These are phyloP conservation scores for Daboia siamensis DNA, from an alignment of 2,113 vertebrate species.

Conservation along the genomic window DNA sequence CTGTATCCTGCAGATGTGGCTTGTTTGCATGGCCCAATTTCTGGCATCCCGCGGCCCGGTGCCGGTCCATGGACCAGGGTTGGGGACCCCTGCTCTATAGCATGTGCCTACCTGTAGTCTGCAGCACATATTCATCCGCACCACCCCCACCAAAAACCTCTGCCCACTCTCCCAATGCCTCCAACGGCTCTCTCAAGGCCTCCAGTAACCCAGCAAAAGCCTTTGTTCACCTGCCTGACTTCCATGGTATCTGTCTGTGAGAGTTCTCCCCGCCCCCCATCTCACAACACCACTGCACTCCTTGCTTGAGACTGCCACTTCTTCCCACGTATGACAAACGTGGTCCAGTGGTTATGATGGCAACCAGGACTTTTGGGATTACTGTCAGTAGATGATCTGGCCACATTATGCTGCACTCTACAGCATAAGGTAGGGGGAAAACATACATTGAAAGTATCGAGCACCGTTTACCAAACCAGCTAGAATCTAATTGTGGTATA, in stretches of 20 bases:
- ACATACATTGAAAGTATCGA: not conserved
- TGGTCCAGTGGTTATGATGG: not conserved
- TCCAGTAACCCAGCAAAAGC: not conserved
- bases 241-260: not conserved
- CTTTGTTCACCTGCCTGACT: not conserved
- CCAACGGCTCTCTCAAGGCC: not conserved
- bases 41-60: too few relatives aligned
- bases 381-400: not conserved
- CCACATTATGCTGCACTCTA: not conserved
- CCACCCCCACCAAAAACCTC: not conserved
- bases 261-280: too few relatives aligned
- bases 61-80: too few relatives aligned
- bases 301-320: not conserved
- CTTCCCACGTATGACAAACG: too few relatives aligned
- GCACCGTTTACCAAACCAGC: not conserved
- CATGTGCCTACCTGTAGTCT: too few relatives aligned
- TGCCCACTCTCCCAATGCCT: not conserved
- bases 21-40: too few relatives aligned
- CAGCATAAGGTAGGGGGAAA: not conserved
- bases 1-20: too few relatives aligned
- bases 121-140: too few relatives aligned
- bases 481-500: not conserved
- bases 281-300: not conserved
- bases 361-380: not conserved
- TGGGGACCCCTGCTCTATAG: too few relatives aligned